Conservation (phyloP, 2,888 invertebrate genomes). For the Leuctra nigra region DNA sequence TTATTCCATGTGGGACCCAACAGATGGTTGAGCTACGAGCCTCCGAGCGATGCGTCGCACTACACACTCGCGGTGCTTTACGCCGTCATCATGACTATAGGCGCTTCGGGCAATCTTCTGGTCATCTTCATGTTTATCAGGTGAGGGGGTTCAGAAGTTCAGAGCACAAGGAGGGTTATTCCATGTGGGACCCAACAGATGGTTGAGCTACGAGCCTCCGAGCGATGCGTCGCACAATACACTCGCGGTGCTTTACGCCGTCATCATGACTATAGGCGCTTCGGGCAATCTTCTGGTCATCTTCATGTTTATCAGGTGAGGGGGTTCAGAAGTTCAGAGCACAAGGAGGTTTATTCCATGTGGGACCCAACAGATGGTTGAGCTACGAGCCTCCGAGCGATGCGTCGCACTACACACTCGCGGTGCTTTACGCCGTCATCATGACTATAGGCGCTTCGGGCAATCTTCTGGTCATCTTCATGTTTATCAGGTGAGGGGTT, state of each 20-base stretch:
- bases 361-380: conserved; percentile 50
- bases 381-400: conserved; percentile 56
- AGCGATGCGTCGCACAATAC: conserved; percentile 48
- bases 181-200: conserved; percentile 36
- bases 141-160: conserved; percentile 43
- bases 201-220: conserved; percentile 64
- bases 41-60: conserved; percentile 52
- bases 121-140: conserved; percentile 66
- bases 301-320: conserved; percentile 65
- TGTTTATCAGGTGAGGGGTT: conserved; percentile 60
- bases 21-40: conserved; percentile 59
- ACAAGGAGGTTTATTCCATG: background rate
- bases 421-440: conserved; percentile 54
- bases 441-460: conserved; percentile 60
- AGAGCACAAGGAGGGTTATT: background rate
- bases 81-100: conserved; percentile 54
- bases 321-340: conserved; percentile 24
- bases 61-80: conserved; percentile 56
- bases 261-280: conserved; percentile 59
- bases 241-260: conserved; percentile 54
- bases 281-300: conserved; percentile 65
- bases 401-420: conserved; percentile 52
- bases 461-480: conserved; percentile 62
- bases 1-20: background rate
- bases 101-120: conserved; percentile 62